Evolutionary conservation across 1,140 invertebrate genomes (phyloP), one percentile per base, ranked within the genome.

Genomic region (Sitophilus oryzae): DNA sequence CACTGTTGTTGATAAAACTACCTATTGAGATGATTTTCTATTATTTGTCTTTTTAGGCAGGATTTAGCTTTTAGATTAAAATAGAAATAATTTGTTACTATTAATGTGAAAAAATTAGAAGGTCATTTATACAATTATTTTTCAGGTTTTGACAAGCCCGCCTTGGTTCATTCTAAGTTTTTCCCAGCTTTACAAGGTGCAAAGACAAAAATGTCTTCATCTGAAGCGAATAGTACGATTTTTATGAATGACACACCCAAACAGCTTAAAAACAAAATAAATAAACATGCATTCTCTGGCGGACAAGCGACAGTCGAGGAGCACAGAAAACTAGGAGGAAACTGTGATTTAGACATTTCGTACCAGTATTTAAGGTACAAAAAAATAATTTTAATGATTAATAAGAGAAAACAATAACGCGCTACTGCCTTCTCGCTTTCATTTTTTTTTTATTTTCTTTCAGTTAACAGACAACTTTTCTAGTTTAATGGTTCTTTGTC

Each of bases 271-370:
- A 96, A 89, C 70, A 99, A 98, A 81, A 84, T 88, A 30, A 99
- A 99, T 69, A 98, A 98, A 77, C 91, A 98, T 74, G 97, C 96
- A 19, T 99, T 98, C 76, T 98, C 94, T 46, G 97, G 97, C 21
- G 97, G 97, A 20, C 88, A 87, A 66, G 79, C 84, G 10, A 96
- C 93, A 0, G 75, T 96, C 0, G 96, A 99, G 73, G 90, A 98
- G 70, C 97, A 99, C 69, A 74, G 88, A 59, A 75, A 84, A 69
- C 74, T 86, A 38, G 96, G 97, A 25, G 97, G 96, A 2, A 89
- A 98, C 72, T 96, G 95, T 70, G 89, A 93, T 61, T 82, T 99
- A 2, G 97, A 99, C 76, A 88, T 95, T 46, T 89, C 94, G 0
- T 99, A 84, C 76, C 95, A 99, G 72, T 96, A 98, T 77, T 75